Conservation (phyloP, 1,140 invertebrate genomes). For the Drosophila sturtevanti region DNA sequence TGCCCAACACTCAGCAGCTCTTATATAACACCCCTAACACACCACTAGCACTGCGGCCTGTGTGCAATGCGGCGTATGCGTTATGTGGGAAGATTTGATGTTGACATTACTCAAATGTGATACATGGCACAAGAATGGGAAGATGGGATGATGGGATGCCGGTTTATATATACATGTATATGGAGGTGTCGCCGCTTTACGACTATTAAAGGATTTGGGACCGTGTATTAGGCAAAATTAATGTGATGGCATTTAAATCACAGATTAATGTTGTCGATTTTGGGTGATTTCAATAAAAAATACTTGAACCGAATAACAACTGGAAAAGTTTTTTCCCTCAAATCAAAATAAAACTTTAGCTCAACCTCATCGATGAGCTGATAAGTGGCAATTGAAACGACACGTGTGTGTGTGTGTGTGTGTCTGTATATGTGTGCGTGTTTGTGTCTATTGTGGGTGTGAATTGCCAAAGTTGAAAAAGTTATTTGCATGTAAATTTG, state of each 20-base stretch:
- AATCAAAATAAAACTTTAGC: slow-evolving; percentile 47
- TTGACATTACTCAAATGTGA: slow-evolving; percentile 42
- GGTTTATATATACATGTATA: too few species aligned
- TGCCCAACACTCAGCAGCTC: neutral
- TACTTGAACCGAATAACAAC: slow-evolving; percentile 35
- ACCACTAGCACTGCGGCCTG: neutral
- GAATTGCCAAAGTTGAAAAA: slow-evolving; percentile 77
- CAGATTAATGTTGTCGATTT: slow-evolving; percentile 60
- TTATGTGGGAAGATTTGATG: slow-evolving; percentile 22
- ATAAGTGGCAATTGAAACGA: slow-evolving; percentile 75
- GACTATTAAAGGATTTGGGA: slow-evolving; percentile 63
- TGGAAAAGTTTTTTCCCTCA: slow-evolving; percentile 41
- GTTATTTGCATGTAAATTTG: slow-evolving; percentile 81
- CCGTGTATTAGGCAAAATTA: slow-evolving; percentile 58
- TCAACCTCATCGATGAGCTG: slow-evolving; percentile 75
- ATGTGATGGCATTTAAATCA: slow-evolving; percentile 71
- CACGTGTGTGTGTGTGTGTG: slow-evolving; percentile 42
- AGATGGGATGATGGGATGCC: too few species aligned
- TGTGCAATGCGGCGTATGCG: slow-evolving; percentile 4
- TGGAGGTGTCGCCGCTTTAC: slow-evolving; percentile 54
- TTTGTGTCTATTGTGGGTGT: slow-evolving; percentile 17
- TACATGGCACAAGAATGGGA: slow-evolving; percentile 14
- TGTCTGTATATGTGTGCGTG: slow-evolving; percentile 20
- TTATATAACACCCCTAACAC: slow-evolving; percentile 15
- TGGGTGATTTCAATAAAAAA: slow-evolving; percentile 55